These are phyloP conservation scores for Amphipyra berbera DNA, from an alignment of 2,888 invertebrate species.

Conservation along the genomic window DNA sequence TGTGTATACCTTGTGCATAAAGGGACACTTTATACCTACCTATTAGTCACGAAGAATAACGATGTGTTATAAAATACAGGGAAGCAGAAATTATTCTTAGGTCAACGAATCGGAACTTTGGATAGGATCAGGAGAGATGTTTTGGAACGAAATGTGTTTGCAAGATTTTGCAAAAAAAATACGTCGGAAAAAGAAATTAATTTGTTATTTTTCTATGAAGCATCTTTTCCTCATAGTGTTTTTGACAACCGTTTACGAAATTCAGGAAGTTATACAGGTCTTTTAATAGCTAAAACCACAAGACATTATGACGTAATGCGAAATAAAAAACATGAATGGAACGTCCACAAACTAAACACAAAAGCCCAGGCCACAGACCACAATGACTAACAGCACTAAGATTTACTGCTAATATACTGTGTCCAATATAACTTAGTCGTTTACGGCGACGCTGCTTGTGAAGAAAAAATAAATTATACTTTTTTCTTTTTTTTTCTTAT, in stretches of 20 bases:
- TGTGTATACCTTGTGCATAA: too few relatives aligned
- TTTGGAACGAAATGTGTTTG: too few relatives aligned
- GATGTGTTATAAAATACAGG: too few relatives aligned
- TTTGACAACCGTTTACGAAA: not conserved
- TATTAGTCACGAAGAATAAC: too few relatives aligned
- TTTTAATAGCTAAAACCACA: not conserved
- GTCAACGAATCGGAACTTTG: too few relatives aligned
- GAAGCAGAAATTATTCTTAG: too few relatives aligned
- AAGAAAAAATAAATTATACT: not conserved
- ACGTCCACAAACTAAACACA: not conserved
- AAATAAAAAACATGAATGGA: not conserved
- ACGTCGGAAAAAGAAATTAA: too few relatives aligned
- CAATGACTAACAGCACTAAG: not conserved
- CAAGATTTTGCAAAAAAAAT: too few relatives aligned
- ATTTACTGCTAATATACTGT: not conserved
- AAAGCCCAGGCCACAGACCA: conserved; percentile 2
- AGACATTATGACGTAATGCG: not conserved
- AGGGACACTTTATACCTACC: too few relatives aligned
- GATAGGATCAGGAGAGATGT: too few relatives aligned
- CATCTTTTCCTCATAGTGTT: not conserved
- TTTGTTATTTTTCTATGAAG: too few relatives aligned
- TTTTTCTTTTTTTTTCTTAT: too few relatives aligned
- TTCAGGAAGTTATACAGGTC: not conserved
- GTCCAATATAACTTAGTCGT: not conserved
- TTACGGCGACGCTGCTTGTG: not conserved